Base-by-base conservation (phyloP, 2,888 invertebrate species). In the Schizaphis graminum region DNA sequence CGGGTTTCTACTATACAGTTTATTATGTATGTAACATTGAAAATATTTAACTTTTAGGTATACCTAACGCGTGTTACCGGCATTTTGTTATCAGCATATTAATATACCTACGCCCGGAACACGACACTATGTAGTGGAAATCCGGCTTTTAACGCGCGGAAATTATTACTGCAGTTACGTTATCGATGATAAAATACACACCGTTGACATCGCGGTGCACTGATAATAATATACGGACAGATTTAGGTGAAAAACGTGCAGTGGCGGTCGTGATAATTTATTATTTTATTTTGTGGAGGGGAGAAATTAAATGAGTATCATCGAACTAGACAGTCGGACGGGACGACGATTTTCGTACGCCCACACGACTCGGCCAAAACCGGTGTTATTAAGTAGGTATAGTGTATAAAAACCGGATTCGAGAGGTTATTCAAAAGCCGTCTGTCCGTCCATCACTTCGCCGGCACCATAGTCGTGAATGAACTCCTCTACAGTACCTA, bases 271-370 rank as follows among this genome's bases (percentile, higher is more conserved):
- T 2, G 77, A 77, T 21, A 21, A 41, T 77, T 21, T 21, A 77
- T 77, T 21, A 35, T 77, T 77, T 35, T 35, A 77, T 35, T 77
- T 77, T 21, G 35, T 7, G 77, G 21, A 77, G 35, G 77, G 77
- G 77, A 41, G 77, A 1, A 16, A 8, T 35, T 21, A 77, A 21
- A 77, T 77, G 35, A 8, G 77, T 77, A 28, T 86, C 16, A 47
- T 86, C n/a, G 86, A 16, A 44, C 28, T 86, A 86, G 93, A 93
- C 93, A 77, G 53, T 93, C 93, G 89, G 93, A 89, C 93, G 93
- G 93, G 53, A 92, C 87, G 4, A 35, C 41, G 77, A 35, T 77
- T 77, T 41, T 77, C 77, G 35, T 35, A 53, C 88, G 88, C 92
- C 88, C 87, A 61, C 87, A 24, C 86, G 57, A 3, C 21, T n/a